Conservation (phyloP, 2,113 vertebrate genomes). For the Phalacrocorax pelagicus region DNA sequence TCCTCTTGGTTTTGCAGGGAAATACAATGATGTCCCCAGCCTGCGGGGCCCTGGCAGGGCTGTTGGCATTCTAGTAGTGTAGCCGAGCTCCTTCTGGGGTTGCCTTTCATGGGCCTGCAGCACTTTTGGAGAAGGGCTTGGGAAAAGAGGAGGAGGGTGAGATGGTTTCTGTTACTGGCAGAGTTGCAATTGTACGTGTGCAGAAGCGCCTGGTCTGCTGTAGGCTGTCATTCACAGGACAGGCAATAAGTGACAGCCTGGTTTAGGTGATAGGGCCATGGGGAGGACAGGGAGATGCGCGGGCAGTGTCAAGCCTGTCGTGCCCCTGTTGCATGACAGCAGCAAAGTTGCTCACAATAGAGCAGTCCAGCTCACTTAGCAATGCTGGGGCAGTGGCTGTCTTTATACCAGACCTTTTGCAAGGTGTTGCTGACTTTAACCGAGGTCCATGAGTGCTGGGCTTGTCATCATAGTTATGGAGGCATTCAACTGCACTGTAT, state of each 20-base stretch:
- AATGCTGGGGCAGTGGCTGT: not conserved
- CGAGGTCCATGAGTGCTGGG: not conserved
- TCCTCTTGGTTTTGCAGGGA: not conserved
- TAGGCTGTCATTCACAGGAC: not conserved
- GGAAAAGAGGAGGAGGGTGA: not conserved
- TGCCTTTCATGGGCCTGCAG: not conserved
- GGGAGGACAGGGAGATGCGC: not conserved
- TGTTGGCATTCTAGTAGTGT: not conserved
- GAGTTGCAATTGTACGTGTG: accelerated
- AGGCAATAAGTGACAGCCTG: not conserved
- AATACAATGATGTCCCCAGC: not conserved
- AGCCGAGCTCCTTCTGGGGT: not conserved
- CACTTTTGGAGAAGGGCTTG: not conserved
- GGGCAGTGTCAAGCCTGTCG: not conserved
- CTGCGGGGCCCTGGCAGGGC: not conserved
- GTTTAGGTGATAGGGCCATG: not conserved
- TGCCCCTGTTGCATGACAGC: not conserved
- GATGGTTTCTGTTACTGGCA: not conserved
- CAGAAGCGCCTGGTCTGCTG: not conserved
- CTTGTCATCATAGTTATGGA: not conserved
- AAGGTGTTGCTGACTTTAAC: not conserved
- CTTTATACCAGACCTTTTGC: not conserved
- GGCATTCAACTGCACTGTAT: not conserved
- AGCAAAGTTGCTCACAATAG: not conserved
- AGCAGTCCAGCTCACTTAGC: not conserved